These are phyloP conservation scores for Meandrina meandrites DNA, from an alignment of 92 coral and sea anemone species.

Conservation along the genomic window DNA sequence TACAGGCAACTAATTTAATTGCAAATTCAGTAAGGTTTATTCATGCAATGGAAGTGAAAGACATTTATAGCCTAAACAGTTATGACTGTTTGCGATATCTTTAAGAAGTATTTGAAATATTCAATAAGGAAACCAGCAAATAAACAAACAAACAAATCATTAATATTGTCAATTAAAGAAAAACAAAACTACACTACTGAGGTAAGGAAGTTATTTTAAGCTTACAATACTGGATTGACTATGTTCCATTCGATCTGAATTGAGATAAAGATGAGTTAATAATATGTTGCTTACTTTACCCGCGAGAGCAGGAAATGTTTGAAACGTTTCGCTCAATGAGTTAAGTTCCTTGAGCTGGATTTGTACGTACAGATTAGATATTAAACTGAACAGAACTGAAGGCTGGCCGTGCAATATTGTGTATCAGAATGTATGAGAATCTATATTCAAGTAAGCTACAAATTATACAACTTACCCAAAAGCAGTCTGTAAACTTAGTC, in stretches of 20 bases:
- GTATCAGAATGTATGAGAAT: too few relatives aligned
- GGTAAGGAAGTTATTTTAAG: too few relatives aligned
- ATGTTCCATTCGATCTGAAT: background rate
- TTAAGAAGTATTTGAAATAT: background rate
- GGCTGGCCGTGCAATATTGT: background rate
- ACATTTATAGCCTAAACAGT: too few relatives aligned
- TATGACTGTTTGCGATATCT: too few relatives aligned
- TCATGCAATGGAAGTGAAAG: too few relatives aligned
- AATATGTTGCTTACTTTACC: background rate
- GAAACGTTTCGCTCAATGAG: background rate
- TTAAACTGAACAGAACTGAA: background rate
- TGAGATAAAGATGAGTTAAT: background rate
- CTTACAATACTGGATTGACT: too few relatives aligned
- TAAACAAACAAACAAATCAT: background rate
- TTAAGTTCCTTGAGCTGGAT: background rate
- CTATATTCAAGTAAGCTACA: background rate
- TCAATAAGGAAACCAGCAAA: background rate
- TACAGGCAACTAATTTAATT: too few relatives aligned
- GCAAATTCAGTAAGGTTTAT: too few relatives aligned
- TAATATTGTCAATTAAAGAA: background rate
- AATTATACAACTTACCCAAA: conserved; percentile 57
- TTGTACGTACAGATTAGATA: background rate
- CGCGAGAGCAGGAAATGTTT: background rate
- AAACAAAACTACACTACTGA: too few relatives aligned
- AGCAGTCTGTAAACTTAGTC: conserved; percentile 54